Evolutionary conservation across 2,797 vertebrate genomes (phyloP).

Genomic region (Forpus xanthops): DNA sequence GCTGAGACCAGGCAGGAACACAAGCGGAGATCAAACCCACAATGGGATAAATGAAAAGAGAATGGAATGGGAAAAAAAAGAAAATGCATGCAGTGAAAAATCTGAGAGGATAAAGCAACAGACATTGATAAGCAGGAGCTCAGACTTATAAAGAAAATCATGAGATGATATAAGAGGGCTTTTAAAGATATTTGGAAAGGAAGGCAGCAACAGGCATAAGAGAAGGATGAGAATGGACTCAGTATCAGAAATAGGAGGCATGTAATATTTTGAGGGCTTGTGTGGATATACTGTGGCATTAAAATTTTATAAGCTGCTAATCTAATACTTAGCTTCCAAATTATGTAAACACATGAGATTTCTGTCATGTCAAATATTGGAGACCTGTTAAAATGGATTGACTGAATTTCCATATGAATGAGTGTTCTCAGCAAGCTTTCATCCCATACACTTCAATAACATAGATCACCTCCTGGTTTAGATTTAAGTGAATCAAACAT

Average conservation of each 20-base stretch:
- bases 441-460: background rate
- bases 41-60: background rate
- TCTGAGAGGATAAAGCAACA: background rate
- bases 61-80: background rate
- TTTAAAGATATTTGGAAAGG: background rate
- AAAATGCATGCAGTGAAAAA: background rate
- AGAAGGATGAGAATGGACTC: background rate
- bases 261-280: background rate
- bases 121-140: background rate
- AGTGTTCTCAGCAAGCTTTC: background rate
- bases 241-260: background rate
- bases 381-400: background rate
- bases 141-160: background rate
- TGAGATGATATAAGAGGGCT: background rate
- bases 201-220: background rate
- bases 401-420: background rate
- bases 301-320: background rate
- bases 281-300: background rate
- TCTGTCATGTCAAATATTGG: background rate
- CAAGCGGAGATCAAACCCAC: slow-evolving; percentile 33
- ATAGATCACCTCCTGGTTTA: background rate
- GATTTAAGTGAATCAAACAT: background rate
- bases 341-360: background rate
- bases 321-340: background rate
- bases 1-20: slow-evolving; percentile 19